These are phyloP conservation scores for Intellagama lesueurii DNA, from an alignment of 2,797 vertebrate species.

Conservation along the genomic window DNA sequence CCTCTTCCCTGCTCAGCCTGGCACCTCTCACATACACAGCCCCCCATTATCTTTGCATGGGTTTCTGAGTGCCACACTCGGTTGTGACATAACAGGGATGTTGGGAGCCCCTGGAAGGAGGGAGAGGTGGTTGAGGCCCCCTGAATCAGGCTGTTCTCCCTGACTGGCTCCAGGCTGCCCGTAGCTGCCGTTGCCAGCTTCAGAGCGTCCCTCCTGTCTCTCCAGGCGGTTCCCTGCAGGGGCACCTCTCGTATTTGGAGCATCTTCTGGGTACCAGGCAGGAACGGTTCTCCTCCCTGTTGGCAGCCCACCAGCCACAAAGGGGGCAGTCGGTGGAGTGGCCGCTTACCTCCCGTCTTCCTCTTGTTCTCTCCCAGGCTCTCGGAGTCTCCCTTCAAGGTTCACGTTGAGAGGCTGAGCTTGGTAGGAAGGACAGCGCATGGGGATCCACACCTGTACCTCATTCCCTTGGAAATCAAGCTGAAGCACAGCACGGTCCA, in stretches of 20 bases:
- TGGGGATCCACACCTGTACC: constrained; percentile 79
- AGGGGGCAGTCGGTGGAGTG: background rate
- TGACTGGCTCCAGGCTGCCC: no score
- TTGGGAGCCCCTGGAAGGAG: no score
- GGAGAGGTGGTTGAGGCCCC: background rate
- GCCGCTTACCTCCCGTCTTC: background rate
- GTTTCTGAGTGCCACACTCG: background rate
- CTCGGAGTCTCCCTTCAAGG: constrained; percentile 88
- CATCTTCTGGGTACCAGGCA: no score
- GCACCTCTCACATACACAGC: no score
- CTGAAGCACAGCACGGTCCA: constrained; percentile 88
- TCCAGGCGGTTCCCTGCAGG: no score
- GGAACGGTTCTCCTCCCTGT: no score
- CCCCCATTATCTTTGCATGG: no score
- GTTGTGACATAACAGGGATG: no score
- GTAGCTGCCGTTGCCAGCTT: background rate
- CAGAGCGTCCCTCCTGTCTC: background rate
- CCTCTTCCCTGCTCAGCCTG: no score
- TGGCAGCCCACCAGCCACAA: background rate
- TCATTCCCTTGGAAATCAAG: constrained; percentile 89
- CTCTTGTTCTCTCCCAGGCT: constrained; percentile 74
- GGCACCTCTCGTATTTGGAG: no score
- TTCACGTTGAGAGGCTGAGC: constrained; percentile 88
- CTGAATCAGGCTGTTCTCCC: no score
- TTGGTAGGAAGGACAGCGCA: constrained; percentile 74